Percentiles rank a stretch among this genome's conserved stretches.
Conservation (phyloP, 2,113 vertebrate genomes). For the Chroicocephalus ridibundus region DNA sequence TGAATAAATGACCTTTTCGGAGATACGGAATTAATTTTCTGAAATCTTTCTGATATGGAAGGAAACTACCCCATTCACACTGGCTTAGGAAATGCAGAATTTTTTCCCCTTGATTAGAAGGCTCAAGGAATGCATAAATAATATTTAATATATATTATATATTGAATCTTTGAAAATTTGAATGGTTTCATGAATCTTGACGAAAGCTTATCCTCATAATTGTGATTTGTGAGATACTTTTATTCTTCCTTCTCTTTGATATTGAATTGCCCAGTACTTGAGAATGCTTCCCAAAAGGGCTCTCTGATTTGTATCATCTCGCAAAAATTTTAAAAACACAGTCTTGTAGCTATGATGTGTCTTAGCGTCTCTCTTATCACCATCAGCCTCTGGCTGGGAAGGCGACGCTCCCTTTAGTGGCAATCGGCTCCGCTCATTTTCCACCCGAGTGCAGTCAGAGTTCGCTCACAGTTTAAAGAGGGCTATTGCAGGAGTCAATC, state of each 20-base stretch:
- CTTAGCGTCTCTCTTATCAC: constrained; percentile 61
- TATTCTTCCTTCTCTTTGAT: constrained; percentile 24
- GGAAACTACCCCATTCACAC: background rate
- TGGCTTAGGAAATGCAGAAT: background rate
- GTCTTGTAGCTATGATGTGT: constrained; percentile 44
- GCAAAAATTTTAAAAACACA: constrained; percentile 17
- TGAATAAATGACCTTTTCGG: background rate
- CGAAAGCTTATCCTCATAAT: constrained; percentile 46
- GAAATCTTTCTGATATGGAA: background rate
- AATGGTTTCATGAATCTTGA: background rate
- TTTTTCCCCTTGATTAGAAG: background rate
- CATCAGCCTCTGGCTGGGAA: constrained; percentile 33
- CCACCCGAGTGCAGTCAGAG: constrained; percentile 36
- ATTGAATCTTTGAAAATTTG: background rate
- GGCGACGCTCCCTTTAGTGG: background rate
- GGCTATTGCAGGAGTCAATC: background rate
- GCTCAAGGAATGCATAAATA: background rate
- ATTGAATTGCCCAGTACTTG: background rate
- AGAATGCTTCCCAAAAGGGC: constrained; percentile 48
- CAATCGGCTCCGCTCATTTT: constrained; percentile 58
- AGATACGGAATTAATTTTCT: constrained; percentile 35
- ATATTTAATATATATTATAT: background rate
- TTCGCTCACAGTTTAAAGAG: constrained; percentile 37
- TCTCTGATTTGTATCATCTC: constrained; percentile 66
- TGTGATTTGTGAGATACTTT: constrained; percentile 40